Conservation (phyloP, 2,797 vertebrate species). For the Columba guinea region DNA sequence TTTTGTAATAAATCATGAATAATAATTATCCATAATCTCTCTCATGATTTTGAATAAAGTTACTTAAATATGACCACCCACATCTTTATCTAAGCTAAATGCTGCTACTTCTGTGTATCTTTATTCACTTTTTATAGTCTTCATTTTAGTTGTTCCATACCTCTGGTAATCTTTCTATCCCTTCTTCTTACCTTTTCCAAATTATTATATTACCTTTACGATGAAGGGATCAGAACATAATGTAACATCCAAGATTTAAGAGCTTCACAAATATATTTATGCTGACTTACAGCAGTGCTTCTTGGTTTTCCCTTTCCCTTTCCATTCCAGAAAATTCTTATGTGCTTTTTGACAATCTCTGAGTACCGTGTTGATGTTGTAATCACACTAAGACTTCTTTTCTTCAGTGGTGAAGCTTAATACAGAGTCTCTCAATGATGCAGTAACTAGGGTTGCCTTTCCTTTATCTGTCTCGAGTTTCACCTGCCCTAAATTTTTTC, state of each 20-base stretch:
- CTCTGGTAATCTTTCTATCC: not conserved
- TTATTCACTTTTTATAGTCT: not conserved
- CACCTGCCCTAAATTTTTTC: not conserved
- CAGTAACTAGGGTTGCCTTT: not conserved
- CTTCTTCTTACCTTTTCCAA: not conserved
- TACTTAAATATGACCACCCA: not conserved
- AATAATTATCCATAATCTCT: not conserved
- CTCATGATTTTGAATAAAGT: not conserved
- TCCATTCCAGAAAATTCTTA: not conserved
- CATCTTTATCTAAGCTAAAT: not conserved
- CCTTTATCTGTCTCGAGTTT: not conserved
- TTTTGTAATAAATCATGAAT: conserved; percentile 13
- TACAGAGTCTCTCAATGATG: not conserved
- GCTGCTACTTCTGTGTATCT: not conserved
- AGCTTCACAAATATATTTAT: not conserved
- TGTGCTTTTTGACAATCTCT: not conserved
- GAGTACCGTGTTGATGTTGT: not conserved
- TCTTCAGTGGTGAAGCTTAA: not conserved
- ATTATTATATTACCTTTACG: not conserved
- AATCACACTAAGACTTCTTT: not conserved
- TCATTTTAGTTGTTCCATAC: not conserved
- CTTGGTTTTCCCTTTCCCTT: not conserved
- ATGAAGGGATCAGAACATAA: not conserved
- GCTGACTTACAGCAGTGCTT: fast-evolving
- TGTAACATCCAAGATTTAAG: not conserved